phyloP scores from a whole-genome alignment of 2,113 vertebrate species.

The Poecilia latipinna region DNA sequence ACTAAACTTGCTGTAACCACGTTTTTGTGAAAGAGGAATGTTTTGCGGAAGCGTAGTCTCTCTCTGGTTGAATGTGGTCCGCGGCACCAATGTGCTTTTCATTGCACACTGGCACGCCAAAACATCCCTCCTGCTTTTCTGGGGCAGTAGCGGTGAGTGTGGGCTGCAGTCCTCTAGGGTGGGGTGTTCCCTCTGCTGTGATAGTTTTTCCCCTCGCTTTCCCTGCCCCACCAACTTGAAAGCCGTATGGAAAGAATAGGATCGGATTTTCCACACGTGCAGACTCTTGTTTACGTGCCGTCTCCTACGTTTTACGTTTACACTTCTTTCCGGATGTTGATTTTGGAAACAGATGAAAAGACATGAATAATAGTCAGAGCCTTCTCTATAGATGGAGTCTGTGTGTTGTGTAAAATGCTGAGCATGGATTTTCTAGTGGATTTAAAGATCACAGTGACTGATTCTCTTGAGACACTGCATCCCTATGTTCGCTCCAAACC shows the following conservation, averaged over 20 bases:
- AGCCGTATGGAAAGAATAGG: conserved; percentile 45
- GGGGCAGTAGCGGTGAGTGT: conserved; percentile 56
- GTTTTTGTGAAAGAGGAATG: conserved; percentile 45
- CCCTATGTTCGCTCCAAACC: conserved; percentile 47
- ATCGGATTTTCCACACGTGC: conserved; percentile 7
- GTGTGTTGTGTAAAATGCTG: conserved; percentile 20
- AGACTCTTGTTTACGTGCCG: conserved; percentile 9
- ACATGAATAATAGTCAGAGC: conserved; percentile 36
- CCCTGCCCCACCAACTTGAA: conserved; percentile 36
- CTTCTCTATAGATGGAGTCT: conserved; percentile 10
- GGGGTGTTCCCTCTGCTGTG: conserved; percentile 53
- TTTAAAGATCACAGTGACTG: conserved; percentile 44
- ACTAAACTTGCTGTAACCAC: conserved; percentile 27
- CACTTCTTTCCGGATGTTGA: conserved; percentile 26
- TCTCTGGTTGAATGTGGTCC: conserved; percentile 51
- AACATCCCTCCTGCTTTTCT: conserved; percentile 54
- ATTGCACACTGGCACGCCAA: conserved; percentile 44
- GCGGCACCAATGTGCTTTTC: conserved; percentile 47
- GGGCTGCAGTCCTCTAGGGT: conserved; percentile 57
- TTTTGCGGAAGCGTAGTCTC: conserved; percentile 35
- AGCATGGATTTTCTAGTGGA: conserved; percentile 35
- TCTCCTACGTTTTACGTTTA: conserved; percentile 16
- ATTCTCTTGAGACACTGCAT: conserved; percentile 51
- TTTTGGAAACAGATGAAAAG: conserved; percentile 54
- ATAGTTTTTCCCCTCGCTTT: conserved; percentile 39